Evolutionary conservation across 1,140 invertebrate genomes (phyloP), one percentile per base, ranked within the genome.

Genomic region (Saccostrea glomerata): DNA sequence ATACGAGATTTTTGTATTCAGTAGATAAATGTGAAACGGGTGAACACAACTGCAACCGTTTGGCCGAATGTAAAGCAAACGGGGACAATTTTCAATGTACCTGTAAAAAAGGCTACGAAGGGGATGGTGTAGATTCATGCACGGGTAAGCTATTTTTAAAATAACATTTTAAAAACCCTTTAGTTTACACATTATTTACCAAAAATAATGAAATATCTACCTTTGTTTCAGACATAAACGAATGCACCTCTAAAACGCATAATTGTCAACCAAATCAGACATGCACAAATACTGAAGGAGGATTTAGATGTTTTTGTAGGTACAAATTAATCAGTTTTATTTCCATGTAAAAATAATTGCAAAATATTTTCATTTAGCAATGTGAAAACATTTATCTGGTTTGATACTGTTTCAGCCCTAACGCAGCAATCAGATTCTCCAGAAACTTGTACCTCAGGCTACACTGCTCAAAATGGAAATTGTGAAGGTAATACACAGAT

Each of bases 101-200:
- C 4, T 83, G 82, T 83, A 83, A 83, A 13, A 54, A 47, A 13
- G 82, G 47, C 15, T 83, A 83, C 82, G 15, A 47, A 83, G 82
- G 82, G 11, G 82, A 83, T 17, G 82, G 82, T 17, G 82, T 83
- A 3, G 55, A 7, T 2, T 83, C 82, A 12, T 83, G 82, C 30
- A 55, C 82, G 1, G 82, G 82, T 82, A 36, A 30, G 23, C 25
- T 30, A 47, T 0, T 5, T 6, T 82, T 47, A 47, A 3, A 47
- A 47, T 47, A 47, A 47, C 47, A 1, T 47, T 47, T 47, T 47
- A 3, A 2, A 0, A 47, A 9, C 47, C 40, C 47, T 47, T 47
- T 47, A 47, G 47, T 47, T 47, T 36, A 36, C 2, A 47, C 9
- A 47, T 47, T 47, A 47, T 47, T 2, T 5, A 6, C 5, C 47